Evolutionary conservation across 1,140 invertebrate genomes (phyloP).

Genomic region (Anoplolepis gracilipes): DNA sequence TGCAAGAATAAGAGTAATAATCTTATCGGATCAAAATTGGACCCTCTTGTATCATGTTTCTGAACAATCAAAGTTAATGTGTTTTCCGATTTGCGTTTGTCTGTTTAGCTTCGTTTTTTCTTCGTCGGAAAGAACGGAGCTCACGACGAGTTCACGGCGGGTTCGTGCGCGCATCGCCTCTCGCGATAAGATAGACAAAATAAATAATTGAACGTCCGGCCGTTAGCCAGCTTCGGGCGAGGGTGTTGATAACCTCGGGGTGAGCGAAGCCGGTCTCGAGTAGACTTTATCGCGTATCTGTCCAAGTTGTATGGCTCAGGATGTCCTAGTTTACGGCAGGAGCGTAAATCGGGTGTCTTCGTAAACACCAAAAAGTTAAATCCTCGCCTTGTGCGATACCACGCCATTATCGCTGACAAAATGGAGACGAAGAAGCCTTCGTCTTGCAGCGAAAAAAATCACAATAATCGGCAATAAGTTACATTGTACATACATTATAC

Average conservation of each 20-base stretch:
- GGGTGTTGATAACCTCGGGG: slow-evolving; percentile 79
- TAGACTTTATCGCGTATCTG: slow-evolving; percentile 79
- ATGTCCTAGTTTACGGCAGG: slow-evolving; percentile 74
- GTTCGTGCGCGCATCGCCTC: slow-evolving; percentile 75
- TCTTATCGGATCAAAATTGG: slow-evolving; percentile 37
- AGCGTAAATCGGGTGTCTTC: slow-evolving; percentile 51
- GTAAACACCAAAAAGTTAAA: slow-evolving; percentile 71
- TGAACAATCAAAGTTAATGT: too few species aligned
- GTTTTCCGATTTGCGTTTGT: neutral
- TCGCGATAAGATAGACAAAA: slow-evolving; percentile 82
- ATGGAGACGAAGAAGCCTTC: neutral
- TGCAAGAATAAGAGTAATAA: neutral
- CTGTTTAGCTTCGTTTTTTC: neutral
- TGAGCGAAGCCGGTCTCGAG: slow-evolving; percentile 62
- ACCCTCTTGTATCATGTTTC: neutral
- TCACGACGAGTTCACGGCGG: slow-evolving; percentile 57
- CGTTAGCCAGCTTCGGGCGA: slow-evolving; percentile 76
- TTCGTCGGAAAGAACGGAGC: slow-evolving; percentile 38
- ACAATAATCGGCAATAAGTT: neutral
- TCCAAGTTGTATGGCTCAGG: slow-evolving; percentile 66
- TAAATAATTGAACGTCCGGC: slow-evolving; percentile 83
- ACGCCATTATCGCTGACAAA: slow-evolving; percentile 36
- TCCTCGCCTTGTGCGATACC: neutral
- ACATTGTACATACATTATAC: neutral
- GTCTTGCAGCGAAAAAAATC: slow-evolving; percentile 6